Percentiles rank a stretch among this genome's conserved stretches.
phyloP scores from a whole-genome alignment of 2,113 vertebrate genomes.

The Danionella cerebrum region DNA sequence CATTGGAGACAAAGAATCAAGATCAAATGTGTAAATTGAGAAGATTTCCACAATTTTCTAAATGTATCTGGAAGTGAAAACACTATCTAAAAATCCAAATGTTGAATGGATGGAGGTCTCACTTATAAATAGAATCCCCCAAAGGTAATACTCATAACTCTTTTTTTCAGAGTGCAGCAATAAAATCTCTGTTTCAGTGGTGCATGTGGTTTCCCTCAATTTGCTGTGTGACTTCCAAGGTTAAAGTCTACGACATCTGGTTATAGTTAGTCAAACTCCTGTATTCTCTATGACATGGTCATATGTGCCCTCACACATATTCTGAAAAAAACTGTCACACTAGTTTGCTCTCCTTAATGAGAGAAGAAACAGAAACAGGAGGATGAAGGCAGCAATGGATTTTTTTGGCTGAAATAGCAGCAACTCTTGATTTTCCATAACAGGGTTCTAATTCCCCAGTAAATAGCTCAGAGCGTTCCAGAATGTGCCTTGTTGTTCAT shows the following conservation, averaged over 20 bases:
- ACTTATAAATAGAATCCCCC: neutral
- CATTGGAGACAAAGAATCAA: too few species aligned
- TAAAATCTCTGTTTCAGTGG: neutral
- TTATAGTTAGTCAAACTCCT: constrained; percentile 6
- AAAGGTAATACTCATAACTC: neutral
- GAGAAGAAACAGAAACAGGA: constrained; percentile 36
- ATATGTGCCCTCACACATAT: constrained; percentile 6
- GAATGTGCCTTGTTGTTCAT: neutral
- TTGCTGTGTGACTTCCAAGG: constrained; percentile 6
- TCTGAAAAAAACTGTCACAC: constrained; percentile 24
- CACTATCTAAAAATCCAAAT: neutral
- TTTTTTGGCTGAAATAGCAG: neutral
- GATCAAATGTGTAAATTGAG: too few species aligned
- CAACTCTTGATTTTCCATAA: neutral
- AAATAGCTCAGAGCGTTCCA: constrained; percentile 9
- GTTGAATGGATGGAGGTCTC: neutral
- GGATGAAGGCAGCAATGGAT: neutral
- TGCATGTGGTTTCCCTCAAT: neutral
- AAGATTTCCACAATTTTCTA: neutral
- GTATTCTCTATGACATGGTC: constrained; percentile 17
- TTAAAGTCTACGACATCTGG: constrained; percentile 7
- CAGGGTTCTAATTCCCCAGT: constrained; percentile 21
- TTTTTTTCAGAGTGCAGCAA: neutral
- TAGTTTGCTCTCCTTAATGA: neutral
- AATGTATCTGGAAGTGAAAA: neutral